A percentile compares a stretch with the other conserved stretches of the same genome.
phyloP scores from a whole-genome alignment of 2,888 invertebrate genomes.

The Cylindroiulus punctatus region DNA sequence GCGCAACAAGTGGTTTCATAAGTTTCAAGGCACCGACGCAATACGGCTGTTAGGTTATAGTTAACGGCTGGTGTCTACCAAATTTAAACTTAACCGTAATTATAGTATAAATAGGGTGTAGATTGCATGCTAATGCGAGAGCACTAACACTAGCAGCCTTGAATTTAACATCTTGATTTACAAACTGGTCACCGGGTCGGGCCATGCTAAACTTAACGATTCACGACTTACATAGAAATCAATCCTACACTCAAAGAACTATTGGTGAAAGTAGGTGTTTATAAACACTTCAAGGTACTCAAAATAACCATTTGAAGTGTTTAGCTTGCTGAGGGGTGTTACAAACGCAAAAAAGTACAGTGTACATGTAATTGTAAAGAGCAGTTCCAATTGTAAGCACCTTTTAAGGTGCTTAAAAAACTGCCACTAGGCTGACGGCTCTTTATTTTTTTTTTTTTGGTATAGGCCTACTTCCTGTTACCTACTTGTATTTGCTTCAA shows the following conservation, averaged over 20 bases:
- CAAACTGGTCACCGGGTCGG: not conserved
- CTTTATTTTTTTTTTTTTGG: too few species aligned
- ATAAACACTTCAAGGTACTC: too few species aligned
- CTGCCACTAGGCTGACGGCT: too few species aligned
- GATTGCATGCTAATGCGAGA: not conserved
- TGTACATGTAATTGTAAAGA: too few species aligned
- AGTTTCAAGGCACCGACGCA: not conserved
- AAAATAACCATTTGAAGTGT: too few species aligned
- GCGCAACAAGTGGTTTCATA: conserved; percentile 9
- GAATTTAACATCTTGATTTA: not conserved
- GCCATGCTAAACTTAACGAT: not conserved
- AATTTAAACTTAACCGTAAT: not conserved
- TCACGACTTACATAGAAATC: not conserved
- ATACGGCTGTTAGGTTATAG: not conserved
- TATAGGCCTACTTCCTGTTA: too few species aligned
- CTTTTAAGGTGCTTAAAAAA: too few species aligned
- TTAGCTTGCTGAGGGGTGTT: too few species aligned
- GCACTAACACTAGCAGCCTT: not conserved
- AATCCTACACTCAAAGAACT: not conserved
- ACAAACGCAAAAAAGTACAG: too few species aligned
- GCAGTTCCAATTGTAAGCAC: too few species aligned
- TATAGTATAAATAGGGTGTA: not conserved
- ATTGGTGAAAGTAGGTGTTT: too few species aligned
- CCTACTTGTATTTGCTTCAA: too few species aligned
- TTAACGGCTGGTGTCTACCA: not conserved